phyloP scores from a whole-genome alignment of 2,797 vertebrate genomes.

The Onychomys arenicola region DNA sequence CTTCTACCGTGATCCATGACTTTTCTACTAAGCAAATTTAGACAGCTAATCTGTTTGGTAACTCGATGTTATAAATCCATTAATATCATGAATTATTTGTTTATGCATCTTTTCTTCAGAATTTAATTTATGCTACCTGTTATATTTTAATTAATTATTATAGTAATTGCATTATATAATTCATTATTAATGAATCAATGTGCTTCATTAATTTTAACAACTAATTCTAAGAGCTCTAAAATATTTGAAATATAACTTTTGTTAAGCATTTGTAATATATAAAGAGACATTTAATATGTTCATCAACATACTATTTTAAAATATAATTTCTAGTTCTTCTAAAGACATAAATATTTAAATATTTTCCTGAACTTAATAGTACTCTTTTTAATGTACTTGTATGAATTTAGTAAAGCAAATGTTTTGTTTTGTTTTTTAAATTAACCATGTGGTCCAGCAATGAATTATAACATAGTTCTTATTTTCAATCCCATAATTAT shows the following conservation, averaged over 20 bases:
- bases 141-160: neutral
- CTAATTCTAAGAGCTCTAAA: neutral
- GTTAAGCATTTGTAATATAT: neutral
- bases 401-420: neutral
- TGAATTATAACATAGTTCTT: neutral
- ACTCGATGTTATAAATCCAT: neutral
- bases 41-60: neutral
- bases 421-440: neutral
- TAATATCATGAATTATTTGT: neutral
- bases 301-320: neutral
- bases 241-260: neutral
- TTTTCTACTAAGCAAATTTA: neutral
- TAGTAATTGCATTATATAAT: neutral
- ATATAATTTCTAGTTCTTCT: neutral
- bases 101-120: neutral
- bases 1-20: neutral
- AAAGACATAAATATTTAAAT: neutral
- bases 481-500: neutral
- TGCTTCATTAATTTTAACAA: conserved; percentile 11
- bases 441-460: neutral
- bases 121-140: neutral
- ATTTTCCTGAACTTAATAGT: neutral
- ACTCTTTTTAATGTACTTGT: neutral
- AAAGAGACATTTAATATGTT: neutral
- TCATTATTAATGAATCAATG: neutral